Base-by-base conservation (phyloP, 2,888 invertebrate species). In the Epirrhoe alternata region DNA sequence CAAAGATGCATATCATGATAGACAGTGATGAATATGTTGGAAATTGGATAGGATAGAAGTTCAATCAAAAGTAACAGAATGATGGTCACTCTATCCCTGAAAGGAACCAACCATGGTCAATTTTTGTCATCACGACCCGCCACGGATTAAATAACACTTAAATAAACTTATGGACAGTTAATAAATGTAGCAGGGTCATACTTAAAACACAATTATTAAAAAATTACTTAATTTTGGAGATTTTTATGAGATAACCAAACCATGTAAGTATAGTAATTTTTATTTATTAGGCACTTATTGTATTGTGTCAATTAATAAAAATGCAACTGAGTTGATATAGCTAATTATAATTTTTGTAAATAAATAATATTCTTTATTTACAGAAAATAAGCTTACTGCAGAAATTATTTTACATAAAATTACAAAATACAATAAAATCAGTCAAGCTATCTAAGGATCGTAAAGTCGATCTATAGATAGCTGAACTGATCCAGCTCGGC, bases 81-180 rank as follows among this genome's bases (percentile, higher is more conserved):
- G 4, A 14, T 49, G n/a, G 61, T 42, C 61, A 58, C 66, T 61
- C 57, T 61, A 38, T 0, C 8, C 12, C 61, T 57, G 57, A 66
- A 66, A 66, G 53, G 57, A 33, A 33, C 38, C 57, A 61, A 53
- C 61, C 61, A 35, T 66, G 66, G 61, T 14, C 49, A 35, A 56
- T 24, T 55, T 57, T 53, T 57, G 57, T 52, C 61, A 66, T 61
- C 61, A 66, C 65, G 65, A 47, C 42, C 42, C 5, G 3, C 45
- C 60, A 65, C 47, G 56, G 62, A 61, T 14, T 56, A 65, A 47
- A 55, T 10, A 47, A 53, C 5, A 14, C 14, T 33, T 16, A 16
- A 6, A 61, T 53, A 24, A 24, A 24, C 24, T 24, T 24, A 24
- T 24, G 24, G 24, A 24, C 7, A 12, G 49, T 53, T 38, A 58